Percentiles rank a stretch among this genome's conserved stretches.
Evolutionary conservation across 2,888 invertebrate species (phyloP).

Genomic region (Quadroppia sp.): DNA sequence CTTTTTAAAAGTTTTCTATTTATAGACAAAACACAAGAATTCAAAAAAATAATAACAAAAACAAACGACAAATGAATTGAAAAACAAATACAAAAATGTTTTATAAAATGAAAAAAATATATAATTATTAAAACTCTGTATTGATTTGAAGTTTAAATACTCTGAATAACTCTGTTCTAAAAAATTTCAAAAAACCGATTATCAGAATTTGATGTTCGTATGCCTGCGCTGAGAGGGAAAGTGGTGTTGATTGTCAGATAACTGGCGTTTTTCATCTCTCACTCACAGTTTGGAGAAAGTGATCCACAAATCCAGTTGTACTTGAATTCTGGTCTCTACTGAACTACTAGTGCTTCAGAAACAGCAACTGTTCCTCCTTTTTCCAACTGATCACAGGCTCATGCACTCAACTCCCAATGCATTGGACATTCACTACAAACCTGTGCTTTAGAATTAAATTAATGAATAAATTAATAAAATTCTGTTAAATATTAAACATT

Average conservation of each 20-base stretch:
- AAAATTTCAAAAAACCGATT: no score
- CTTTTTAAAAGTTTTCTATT: background rate
- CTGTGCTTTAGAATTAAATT: no score
- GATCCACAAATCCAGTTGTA: conserved; percentile 34
- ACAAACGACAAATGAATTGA: background rate
- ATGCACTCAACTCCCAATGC: no score
- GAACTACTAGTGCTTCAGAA: no score
- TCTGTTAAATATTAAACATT: no score
- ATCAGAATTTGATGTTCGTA: conserved; percentile 5
- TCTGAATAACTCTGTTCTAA: conserved; percentile 10
- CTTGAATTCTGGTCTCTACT: conserved; percentile 5
- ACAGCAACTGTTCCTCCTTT: no score
- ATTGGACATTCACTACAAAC: no score
- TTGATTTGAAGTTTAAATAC: background rate
- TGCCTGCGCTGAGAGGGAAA: conserved; percentile 13
- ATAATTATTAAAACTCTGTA: background rate
- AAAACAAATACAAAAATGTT: background rate
- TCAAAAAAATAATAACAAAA: background rate
- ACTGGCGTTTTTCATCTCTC: conserved; percentile 25
- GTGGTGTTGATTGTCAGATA: conserved; percentile 26
- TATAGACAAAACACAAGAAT: background rate
- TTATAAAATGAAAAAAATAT: no score
- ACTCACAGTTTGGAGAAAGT: conserved; percentile 5
- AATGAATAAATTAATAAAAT: no score
- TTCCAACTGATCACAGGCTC: no score